Evolutionary conservation across 2,113 vertebrate genomes (phyloP), one percentile per base, ranked within the genome.

Genomic region (Anguilla japonica): DNA sequence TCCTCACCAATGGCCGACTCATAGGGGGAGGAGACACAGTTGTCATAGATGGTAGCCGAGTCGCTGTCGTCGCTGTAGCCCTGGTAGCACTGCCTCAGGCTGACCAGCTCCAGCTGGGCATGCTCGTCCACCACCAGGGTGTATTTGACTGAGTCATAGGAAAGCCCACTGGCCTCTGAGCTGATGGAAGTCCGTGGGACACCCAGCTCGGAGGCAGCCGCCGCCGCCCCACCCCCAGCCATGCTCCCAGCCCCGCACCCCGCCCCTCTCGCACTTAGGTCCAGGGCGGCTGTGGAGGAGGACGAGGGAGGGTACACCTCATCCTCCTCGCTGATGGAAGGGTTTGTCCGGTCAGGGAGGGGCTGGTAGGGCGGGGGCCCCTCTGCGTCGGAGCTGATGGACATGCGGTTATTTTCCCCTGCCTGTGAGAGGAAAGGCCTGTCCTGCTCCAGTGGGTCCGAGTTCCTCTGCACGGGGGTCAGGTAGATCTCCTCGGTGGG

Each of bases 101-200:
- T 99, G 91, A 99, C 97, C 82, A 99, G 94, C 91, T 99, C 98
- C 46, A 99, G 95, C 96, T 99, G 97, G 13, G 97, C 95, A 0
- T 99, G 96, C 91, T 99, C 98, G 0, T 99, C 98, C 92, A 99
- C 98, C 94, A 99, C 98, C 87, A 99, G 92, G 0, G 98, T 99
- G 93, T 99, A 99, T 90, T 99, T 99, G 88, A 99, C 98, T 0
- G 98, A 98, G 94, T 99, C 98, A 14, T 99, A 99, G 1, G 98
- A 97, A 41, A 99, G 95, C 46, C 97, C 98, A 0, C 97, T 99
- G 89, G 97, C 98, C 92, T 99, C 98, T 0, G 98, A 98, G 94
- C 96, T 98, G 93, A 98, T 95, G 0, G 97, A 97, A 82, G 97
- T 97, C 95, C 97, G 95, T 0, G 93, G 95, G 43, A 90, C 83